Conservation (phyloP, 2,797 vertebrate species). For the Microchirus variegatus region DNA sequence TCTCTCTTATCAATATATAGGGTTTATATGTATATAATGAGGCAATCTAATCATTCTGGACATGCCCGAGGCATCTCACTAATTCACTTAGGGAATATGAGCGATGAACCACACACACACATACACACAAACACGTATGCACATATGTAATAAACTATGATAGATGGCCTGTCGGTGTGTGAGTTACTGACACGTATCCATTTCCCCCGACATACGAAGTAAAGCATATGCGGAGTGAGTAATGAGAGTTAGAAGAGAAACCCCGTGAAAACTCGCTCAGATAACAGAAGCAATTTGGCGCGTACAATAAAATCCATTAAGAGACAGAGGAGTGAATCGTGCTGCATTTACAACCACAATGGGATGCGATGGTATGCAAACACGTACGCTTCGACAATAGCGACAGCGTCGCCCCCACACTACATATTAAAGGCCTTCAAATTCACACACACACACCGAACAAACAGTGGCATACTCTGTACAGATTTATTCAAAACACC, state of each 20-base stretch:
- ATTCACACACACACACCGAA: constrained; percentile 1
- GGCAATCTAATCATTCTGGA: constrained; percentile 33
- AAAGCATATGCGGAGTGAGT: constrained; percentile 24
- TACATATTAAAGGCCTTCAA: constrained; percentile 19
- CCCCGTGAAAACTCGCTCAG: constrained; percentile 16
- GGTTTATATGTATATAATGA: constrained; percentile 1
- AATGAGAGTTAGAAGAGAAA: constrained; percentile 2
- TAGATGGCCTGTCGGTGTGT: constrained; percentile 45
- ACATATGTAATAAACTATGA: constrained; percentile 33
- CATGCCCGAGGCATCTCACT: constrained; percentile 17
- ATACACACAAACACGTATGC: constrained; percentile 11
- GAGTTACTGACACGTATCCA: constrained; percentile 58
- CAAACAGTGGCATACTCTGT: neutral
- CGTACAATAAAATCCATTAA: constrained; percentile 61
- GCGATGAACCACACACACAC: constrained; percentile 5
- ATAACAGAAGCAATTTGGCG: constrained; percentile 41
- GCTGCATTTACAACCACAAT: constrained; percentile 19
- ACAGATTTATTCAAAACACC: constrained; percentile 9
- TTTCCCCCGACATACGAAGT: constrained; percentile 59
- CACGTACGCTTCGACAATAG: constrained; percentile 26
- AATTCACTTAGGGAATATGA: constrained; percentile 25
- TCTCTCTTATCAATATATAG: too few relatives aligned
- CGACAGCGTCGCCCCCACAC: neutral
- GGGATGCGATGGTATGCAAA: constrained; percentile 29
- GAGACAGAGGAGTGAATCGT: constrained; percentile 27